These are phyloP conservation scores for Dryomyza anilis DNA, from an alignment of 2,888 invertebrate species.

Conservation along the genomic window DNA sequence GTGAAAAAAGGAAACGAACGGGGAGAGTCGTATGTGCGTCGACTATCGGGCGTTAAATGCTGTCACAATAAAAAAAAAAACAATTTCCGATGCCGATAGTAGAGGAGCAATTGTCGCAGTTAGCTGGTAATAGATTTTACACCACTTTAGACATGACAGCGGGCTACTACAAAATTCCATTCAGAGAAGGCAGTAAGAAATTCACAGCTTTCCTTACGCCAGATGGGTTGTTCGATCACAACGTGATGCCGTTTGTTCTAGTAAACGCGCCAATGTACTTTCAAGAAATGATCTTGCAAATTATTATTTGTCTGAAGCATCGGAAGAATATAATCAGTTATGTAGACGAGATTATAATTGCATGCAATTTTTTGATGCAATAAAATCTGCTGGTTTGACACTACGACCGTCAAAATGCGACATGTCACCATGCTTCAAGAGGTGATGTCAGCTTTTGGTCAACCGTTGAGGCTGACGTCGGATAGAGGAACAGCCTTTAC, in stretches of 20 bases:
- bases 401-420: conserved; percentile 32
- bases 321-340: conserved; percentile 23
- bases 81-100: conserved; percentile 35
- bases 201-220: conserved; percentile 23
- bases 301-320: conserved; percentile 19
- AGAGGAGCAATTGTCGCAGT: conserved; percentile 31
- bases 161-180: conserved; percentile 44
- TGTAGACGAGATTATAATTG: conserved; percentile 31
- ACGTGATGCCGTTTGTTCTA: conserved; percentile 50
- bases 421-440: too few relatives aligned
- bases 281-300: conserved; percentile 43
- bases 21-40: too few relatives aligned
- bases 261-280: conserved; percentile 49
- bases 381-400: conserved; percentile 26
- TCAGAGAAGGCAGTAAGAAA: conserved; percentile 35
- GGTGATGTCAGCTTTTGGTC: too few relatives aligned
- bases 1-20: conserved; percentile 28
- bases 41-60: conserved; percentile 29
- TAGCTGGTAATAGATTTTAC: conserved; percentile 43
- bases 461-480: too few relatives aligned
- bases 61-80: conserved; percentile 32
- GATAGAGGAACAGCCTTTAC: too few relatives aligned
- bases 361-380: conserved; percentile 24
- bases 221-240: conserved; percentile 48
- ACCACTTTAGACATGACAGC: conserved; percentile 44